These are phyloP conservation scores for Oxyscelio sp. DNA, from an alignment of 2,888 invertebrate species.

Conservation along the genomic window DNA sequence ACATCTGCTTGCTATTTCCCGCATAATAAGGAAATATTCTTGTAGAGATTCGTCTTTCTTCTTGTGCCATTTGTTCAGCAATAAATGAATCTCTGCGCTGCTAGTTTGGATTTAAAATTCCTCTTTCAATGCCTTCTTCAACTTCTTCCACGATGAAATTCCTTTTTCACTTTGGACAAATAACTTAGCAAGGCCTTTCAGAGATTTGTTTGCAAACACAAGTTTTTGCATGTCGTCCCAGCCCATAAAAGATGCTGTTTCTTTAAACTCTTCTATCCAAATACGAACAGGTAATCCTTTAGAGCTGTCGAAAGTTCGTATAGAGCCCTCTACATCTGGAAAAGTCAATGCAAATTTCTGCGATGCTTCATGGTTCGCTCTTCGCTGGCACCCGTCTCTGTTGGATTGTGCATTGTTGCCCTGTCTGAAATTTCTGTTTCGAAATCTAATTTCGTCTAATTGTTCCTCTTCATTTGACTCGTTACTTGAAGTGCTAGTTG, in stretches of 20 bases:
- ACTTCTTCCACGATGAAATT: conserved; percentile 28
- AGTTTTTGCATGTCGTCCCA: conserved; percentile 25
- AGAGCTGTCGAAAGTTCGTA: conserved; percentile 76
- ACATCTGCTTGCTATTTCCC: conserved; percentile 28
- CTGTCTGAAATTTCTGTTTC: no score
- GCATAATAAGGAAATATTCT: conserved; percentile 62
- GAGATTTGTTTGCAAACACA: conserved; percentile 38
- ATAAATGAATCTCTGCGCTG: conserved; percentile 44
- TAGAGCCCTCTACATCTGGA: conserved; percentile 77
- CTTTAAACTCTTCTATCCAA: conserved; percentile 1
- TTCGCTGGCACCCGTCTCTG: no score
- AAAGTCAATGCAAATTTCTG: conserved; percentile 73
- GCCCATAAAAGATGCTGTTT: conserved; percentile 11
- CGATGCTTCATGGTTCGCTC: no score
- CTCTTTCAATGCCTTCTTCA: conserved; percentile 15
- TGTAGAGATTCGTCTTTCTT: conserved; percentile 50
- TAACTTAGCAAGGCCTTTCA: conserved; percentile 19
- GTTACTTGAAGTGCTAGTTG: no score
- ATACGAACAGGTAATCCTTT: conserved; percentile 73
- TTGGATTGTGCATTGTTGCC: no score
- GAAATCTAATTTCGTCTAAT: no score
- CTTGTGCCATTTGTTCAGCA: conserved; percentile 29
- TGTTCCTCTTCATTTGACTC: no score
- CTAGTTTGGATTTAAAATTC: not conserved
- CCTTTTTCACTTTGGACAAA: conserved; percentile 29